Evolutionary conservation across 2,113 vertebrate species (phyloP), one percentile per base, ranked within the genome.

Genomic region (Phocoena sinus): DNA sequence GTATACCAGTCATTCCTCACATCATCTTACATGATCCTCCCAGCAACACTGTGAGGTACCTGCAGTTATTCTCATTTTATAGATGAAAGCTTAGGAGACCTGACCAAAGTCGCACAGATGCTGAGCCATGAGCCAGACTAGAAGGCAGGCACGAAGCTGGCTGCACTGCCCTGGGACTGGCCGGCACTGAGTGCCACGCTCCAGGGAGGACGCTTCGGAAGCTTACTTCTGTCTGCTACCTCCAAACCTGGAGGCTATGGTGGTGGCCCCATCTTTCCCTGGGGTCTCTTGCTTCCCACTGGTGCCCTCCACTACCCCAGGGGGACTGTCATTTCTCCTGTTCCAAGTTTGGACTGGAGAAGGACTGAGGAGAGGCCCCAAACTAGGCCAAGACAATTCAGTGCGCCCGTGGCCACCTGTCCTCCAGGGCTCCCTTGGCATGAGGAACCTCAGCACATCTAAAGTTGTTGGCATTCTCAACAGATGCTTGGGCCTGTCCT

Each of bases 21-120:
- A 3, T 25, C 2, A 0, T 67, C 60, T n/a, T 28, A 2, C 3
- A 0, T 0, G 2, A 15, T 70, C 28, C 25, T 85, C 50, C 56
- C 44, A 56, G 67, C n/a, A 53, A 13, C 60, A 68, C 67, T 12
- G 7, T 2, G n/a, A 67, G 47, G 41, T 8, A 2, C 80, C 67
- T 94, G 71, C 31, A 36, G 31, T 63, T 70, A 33, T 53, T 38
- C 41, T 83, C 7, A 5, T 28, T 50, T 91, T 94, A 81, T 60
- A 65, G 14, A 28, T 50, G 70, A 60, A 80, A 60, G 26, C 14
- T 50, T 71, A 62, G 83, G 70, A 84, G 26, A 36, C 47, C 38
- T 68, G 25, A 63, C 11, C 8, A 26, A 44, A 44, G 44, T 79
- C 33, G 6, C 33, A 53, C 1, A 38, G 13, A 26, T 63, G 21